A percentile compares a stretch with the other conserved stretches of the same genome.
phyloP scores from a whole-genome alignment of 2,888 invertebrate species.

The Zeuzera pyrina region DNA sequence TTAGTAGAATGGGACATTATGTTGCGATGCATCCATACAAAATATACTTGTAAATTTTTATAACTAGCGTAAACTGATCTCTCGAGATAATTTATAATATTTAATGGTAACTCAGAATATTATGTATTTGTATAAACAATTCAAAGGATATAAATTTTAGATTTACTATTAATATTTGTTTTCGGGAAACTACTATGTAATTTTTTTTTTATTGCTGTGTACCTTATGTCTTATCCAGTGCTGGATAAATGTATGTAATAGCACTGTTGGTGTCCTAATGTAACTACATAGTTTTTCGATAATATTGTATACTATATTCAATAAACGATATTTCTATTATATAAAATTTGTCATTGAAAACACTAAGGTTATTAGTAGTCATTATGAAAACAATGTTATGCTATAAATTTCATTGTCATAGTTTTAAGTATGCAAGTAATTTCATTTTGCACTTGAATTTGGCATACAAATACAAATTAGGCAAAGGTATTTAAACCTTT shows the following conservation, averaged over 20 bases:
- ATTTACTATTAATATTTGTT: constrained; percentile 47
- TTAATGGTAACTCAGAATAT: constrained; percentile 63
- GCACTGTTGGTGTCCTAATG: constrained; percentile 66
- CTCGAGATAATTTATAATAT: constrained; percentile 67
- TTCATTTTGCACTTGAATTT: constrained; percentile 66
- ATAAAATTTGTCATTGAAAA: constrained; percentile 67
- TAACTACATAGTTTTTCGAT: constrained; percentile 68
- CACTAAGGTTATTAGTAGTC: constrained; percentile 64
- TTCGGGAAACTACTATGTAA: constrained; percentile 48
- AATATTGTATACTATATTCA: constrained; percentile 71
- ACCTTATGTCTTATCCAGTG: constrained; percentile 43
- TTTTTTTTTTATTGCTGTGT: constrained; percentile 44
- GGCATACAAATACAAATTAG: constrained; percentile 65
- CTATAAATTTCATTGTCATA: constrained; percentile 69
- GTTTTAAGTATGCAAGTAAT: constrained; percentile 66
- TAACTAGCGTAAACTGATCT: constrained; percentile 71
- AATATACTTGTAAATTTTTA: constrained; percentile 67
- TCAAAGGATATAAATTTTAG: constrained; percentile 61
- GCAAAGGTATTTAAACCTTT: constrained; percentile 42
- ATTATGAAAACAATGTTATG: constrained; percentile 60
- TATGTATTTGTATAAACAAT: constrained; percentile 65
- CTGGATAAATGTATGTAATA: constrained; percentile 55
- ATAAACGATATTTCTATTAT: constrained; percentile 70
- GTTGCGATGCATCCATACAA: constrained; percentile 56
- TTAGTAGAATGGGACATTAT: constrained; percentile 42